phyloP scores from a whole-genome alignment of 2,113 vertebrate genomes.

The Sebastes fasciatus region DNA sequence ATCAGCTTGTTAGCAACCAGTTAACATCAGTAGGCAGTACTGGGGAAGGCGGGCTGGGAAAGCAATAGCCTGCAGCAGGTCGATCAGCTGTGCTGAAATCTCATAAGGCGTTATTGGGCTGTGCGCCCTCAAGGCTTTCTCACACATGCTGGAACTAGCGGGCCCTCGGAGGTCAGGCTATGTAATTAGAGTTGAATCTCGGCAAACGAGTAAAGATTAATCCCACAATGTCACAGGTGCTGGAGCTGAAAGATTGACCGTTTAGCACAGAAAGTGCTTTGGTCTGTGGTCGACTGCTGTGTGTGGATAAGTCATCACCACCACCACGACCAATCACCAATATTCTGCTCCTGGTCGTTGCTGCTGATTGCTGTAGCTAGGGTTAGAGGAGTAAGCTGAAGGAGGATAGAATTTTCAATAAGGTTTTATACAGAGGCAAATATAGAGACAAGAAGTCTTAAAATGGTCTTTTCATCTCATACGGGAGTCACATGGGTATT shows the following conservation, averaged over 20 bases:
- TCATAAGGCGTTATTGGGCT: constrained; percentile 44
- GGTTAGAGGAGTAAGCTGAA: background rate
- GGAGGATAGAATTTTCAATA: background rate
- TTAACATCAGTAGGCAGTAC: constrained; percentile 17
- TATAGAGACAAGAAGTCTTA: background rate
- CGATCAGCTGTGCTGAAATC: background rate
- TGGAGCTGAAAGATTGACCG: constrained; percentile 21
- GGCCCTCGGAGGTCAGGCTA: background rate
- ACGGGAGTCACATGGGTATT: background rate
- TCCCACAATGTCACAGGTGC: constrained; percentile 6
- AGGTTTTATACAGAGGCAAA: background rate
- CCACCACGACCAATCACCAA: background rate
- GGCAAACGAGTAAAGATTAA: constrained; percentile 43
- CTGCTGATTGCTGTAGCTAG: background rate
- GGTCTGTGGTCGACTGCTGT: background rate
- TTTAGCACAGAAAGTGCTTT: constrained; percentile 15
- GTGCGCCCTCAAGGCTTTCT: constrained; percentile 30
- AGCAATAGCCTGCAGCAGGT: constrained; percentile 20
- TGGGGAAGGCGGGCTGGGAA: background rate
- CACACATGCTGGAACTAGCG: background rate
- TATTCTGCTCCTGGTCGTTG: background rate
- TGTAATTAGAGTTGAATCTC: constrained; percentile 32
- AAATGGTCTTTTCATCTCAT: background rate
- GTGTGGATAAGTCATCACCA: constrained; percentile 18
- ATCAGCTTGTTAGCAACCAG: constrained; percentile 33